A percentile compares a stretch with the other conserved stretches of the same genome.
These are phyloP conservation scores for Villa cingulata DNA, from an alignment of 2,888 invertebrate species.

Conservation along the genomic window DNA sequence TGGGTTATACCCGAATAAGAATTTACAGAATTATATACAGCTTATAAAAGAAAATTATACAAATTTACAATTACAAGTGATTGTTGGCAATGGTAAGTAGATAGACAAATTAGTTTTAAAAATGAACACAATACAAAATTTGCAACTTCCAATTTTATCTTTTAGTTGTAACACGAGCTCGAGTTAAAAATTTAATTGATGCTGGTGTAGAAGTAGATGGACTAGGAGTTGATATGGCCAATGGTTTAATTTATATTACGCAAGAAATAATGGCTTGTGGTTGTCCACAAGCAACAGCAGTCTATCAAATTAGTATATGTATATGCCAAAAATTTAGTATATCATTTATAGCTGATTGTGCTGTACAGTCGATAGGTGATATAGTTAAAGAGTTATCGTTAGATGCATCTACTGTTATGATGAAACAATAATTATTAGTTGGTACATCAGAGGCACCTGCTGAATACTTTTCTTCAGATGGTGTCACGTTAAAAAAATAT, in stretches of 20 bases:
- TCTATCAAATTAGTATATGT: constrained; percentile 90
- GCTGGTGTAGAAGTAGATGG: constrained; percentile 98
- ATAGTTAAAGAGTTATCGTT: constrained; percentile 87
- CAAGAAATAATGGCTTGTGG: constrained; percentile 99
- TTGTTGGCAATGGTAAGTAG: constrained; percentile 77
- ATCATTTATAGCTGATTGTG: constrained; percentile 98
- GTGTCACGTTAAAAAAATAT: constrained; percentile 94
- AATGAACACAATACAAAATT: too few relatives aligned
- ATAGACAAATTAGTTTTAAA: background rate
- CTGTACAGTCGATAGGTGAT: constrained; percentile 91
- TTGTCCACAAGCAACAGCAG: constrained; percentile 93
- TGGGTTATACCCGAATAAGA: too few relatives aligned
- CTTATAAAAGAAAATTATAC: constrained; percentile 80
- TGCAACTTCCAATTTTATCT: constrained; percentile 22
- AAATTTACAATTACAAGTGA: constrained; percentile 75
- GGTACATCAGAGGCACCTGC: constrained; percentile 98
- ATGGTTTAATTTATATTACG: constrained; percentile 97
- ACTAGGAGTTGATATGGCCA: constrained; percentile 95
- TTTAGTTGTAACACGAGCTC: constrained; percentile 81
- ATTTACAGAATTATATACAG: too few relatives aligned
- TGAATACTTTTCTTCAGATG: constrained; percentile 97
- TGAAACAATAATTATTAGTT: constrained; percentile 95
- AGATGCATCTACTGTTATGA: constrained; percentile 96
- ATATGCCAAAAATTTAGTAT: constrained; percentile 76
- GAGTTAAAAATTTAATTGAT: constrained; percentile 93